Percentiles rank a stretch among this genome's conserved stretches.
Evolutionary conservation across 2,113 vertebrate genomes (phyloP).

Genomic region (Prionailurus bengalensis): DNA sequence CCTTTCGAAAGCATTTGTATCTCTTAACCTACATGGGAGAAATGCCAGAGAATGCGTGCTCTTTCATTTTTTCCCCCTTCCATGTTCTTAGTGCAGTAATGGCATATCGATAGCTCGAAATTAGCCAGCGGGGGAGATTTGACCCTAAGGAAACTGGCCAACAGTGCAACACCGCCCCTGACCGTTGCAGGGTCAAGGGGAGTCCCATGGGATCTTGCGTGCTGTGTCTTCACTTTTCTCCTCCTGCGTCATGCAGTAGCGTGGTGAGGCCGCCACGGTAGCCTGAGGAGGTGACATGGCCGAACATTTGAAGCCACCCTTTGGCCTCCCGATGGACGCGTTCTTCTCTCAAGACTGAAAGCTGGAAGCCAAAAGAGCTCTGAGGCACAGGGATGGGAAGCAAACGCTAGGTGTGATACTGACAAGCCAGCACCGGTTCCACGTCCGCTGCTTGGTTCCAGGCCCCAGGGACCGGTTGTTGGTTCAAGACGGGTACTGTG

Average conservation of each 20-base stretch:
- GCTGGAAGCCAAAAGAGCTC: not conserved
- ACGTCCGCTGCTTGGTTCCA: rapidly evolving
- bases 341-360: not conserved
- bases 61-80: not conserved
- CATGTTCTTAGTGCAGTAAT: not conserved
- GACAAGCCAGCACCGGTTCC: not conserved
- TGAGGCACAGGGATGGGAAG: not conserved
- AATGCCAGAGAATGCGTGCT: not conserved
- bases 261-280: not conserved
- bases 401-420: not conserved
- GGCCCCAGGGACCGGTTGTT: not conserved
- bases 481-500: rapidly evolving
- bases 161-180: not conserved
- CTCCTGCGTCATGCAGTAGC: no score
- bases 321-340: not conserved
- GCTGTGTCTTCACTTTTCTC: not conserved
- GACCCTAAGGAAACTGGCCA: not conserved
- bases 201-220: no score
- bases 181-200: not conserved
- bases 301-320: not conserved
- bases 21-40: not conserved
- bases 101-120: not conserved
- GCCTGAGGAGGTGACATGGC: not conserved
- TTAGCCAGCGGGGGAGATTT: not conserved
- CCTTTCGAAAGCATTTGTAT: not conserved